phyloP scores from a whole-genome alignment of 2,797 vertebrate genomes.

The Harpagifer antarcticus region DNA sequence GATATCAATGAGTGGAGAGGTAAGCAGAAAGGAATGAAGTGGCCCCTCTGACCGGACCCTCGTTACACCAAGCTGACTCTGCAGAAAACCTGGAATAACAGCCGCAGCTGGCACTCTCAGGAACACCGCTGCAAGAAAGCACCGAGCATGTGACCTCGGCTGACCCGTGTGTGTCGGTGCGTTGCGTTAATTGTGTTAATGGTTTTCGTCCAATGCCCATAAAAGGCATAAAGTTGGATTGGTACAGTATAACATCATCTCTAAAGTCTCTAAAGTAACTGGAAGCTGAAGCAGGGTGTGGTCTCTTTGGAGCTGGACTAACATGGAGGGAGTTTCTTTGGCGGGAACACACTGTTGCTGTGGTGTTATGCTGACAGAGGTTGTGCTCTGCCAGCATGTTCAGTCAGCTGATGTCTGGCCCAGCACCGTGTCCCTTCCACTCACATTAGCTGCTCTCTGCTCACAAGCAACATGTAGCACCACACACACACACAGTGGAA shows the following conservation, averaged over 20 bases:
- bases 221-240: constrained; percentile 51
- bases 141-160: constrained; percentile 55
- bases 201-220: constrained; percentile 52
- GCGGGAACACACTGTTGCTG: constrained; percentile 26
- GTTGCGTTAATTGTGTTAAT: constrained; percentile 40
- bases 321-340: constrained; percentile 31
- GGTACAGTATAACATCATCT: constrained; percentile 28
- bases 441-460: constrained; percentile 16
- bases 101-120: constrained; percentile 61
- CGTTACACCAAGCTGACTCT: constrained; percentile 59
- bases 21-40: constrained; percentile 54
- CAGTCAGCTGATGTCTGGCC: constrained; percentile 62
- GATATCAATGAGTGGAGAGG: constrained; percentile 36
- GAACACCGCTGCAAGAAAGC: constrained; percentile 59
- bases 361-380: constrained; percentile 57
- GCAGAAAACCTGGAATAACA: constrained; percentile 63
- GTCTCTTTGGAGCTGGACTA: not conserved
- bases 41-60: constrained; percentile 49
- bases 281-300: constrained; percentile 2
- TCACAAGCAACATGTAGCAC: not conserved
- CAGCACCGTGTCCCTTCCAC: constrained; percentile 10
- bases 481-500: not conserved
- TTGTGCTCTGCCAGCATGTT: constrained; percentile 58
- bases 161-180: constrained; percentile 45
- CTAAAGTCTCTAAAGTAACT: constrained; percentile 4